Evolutionary conservation across 2,888 invertebrate species (phyloP).

Genomic region (Drosophila buzzatii): DNA sequence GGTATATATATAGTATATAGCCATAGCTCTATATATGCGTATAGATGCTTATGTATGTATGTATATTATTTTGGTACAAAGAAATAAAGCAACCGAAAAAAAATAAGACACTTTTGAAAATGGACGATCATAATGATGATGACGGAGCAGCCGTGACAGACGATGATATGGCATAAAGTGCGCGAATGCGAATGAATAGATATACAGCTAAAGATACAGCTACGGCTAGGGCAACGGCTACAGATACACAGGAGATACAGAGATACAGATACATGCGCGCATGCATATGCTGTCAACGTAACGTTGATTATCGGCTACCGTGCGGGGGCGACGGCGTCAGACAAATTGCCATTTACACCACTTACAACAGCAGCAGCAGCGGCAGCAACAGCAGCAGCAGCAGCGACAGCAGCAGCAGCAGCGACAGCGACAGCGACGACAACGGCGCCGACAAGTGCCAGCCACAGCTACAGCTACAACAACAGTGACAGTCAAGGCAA

Average conservation of each 20-base stretch:
- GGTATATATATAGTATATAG: conserved; percentile 33
- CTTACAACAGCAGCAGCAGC: conserved; percentile 61
- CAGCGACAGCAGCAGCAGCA: conserved; percentile 23
- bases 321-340: conserved; percentile 65
- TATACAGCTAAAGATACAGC: conserved; percentile 35
- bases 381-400: conserved; percentile 1
- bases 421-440: conserved; percentile 15
- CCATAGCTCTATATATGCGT: background rate
- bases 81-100: conserved; percentile 61
- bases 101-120: conserved; percentile 69
- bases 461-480: conserved; percentile 18
- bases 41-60: background rate
- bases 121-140: conserved; percentile 74
- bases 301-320: conserved; percentile 66
- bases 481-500: conserved; percentile 7
- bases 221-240: conserved; percentile 16
- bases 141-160: conserved; percentile 50
- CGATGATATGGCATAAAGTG: conserved; percentile 79
- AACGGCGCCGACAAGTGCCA: conserved; percentile 45
- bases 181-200: conserved; percentile 68
- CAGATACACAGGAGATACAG: conserved; percentile 8
- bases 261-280: conserved; percentile 30
- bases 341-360: conserved; percentile 82
- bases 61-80: conserved; percentile 47
- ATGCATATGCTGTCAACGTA: conserved; percentile 62